Conservation (phyloP, 2,797 vertebrate species). For the Novumbra hubbsi region DNA sequence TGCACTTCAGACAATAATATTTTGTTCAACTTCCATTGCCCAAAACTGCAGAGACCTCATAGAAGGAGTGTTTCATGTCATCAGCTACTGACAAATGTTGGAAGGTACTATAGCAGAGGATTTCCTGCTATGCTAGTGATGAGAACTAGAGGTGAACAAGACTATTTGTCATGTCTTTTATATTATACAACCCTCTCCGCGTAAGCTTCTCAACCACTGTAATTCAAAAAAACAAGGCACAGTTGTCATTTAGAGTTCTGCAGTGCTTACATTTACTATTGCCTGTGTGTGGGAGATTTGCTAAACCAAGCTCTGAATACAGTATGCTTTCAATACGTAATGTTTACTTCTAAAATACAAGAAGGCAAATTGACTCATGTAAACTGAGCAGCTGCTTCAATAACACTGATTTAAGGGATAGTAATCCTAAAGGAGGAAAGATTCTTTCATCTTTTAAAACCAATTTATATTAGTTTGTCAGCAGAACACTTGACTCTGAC, state of each 20-base stretch:
- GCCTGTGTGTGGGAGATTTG: constrained; percentile 2
- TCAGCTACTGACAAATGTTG: constrained; percentile 11
- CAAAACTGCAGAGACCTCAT: constrained; percentile 16
- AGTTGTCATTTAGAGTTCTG: background rate
- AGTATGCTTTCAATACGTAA: background rate
- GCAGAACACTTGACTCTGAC: background rate
- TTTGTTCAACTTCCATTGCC: constrained; percentile 24
- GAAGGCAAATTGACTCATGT: background rate
- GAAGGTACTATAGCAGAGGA: background rate
- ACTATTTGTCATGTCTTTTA: background rate
- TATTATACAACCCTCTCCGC: background rate
- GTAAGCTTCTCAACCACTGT: background rate
- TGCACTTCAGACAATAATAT: constrained; percentile 29
- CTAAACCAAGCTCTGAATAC: background rate
- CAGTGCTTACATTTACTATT: constrained; percentile 2
- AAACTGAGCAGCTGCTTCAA: background rate
- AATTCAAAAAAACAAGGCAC: background rate
- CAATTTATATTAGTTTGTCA: background rate
- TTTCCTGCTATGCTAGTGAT: constrained; percentile 9
- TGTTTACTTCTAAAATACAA: background rate
- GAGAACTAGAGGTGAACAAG: constrained; percentile 21
- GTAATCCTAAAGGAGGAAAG: background rate
- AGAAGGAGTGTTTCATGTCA: constrained; percentile 36
- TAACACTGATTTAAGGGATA: background rate
- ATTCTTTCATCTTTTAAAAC: background rate